Evolutionary conservation across 2,113 vertebrate genomes (phyloP), one percentile per base, ranked within the genome.

Genomic region (Halcyon senegalensis): DNA sequence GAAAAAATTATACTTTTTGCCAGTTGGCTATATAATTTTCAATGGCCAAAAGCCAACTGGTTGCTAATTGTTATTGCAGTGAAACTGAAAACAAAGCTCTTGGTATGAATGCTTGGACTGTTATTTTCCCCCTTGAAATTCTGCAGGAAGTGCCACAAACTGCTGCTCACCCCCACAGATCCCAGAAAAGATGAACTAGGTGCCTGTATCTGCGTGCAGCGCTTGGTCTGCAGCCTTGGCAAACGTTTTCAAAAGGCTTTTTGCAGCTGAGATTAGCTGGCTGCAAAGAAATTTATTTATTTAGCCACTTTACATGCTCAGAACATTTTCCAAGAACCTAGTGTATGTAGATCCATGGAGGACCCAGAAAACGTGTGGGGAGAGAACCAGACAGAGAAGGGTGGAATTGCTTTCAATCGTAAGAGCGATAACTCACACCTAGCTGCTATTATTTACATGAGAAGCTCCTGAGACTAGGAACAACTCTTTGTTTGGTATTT

Each of bases 21-120:
- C 81, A 91, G 93, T 96, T 96, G 96, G 90, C 96, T 89, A 87
- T 92, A 93, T 96, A 97, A 97, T 93, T 96, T 94, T 87, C 92
- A 85, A 6, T 94, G 95, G 96, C 96, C 63, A 90, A 94, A 93
- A 95, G 96, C 96, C 97, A 96, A 87, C 70, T 85, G 55, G 77
- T 87, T 87, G 84, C 77, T 96, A 97, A 97, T 95, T 96, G 92
- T 96, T 97, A 91, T 63, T 94, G 84, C 94, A 92, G 74, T 77
- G 86, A 94, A 95, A 94, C 60, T 46, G 83, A 69, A 96, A 96
- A 97, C 94, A 97, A 97, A 96, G 83, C 55, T 93, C 77, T 87
- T 73, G 89, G 70, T 89, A 88, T 97, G 93, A 96, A 96, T 95
- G 68, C 86, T 95, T 94, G 70, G 69, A 63, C 92, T 92, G 62